Evolutionary conservation across 2,888 invertebrate species (phyloP).

Genomic region (Drosophila monieri): DNA sequence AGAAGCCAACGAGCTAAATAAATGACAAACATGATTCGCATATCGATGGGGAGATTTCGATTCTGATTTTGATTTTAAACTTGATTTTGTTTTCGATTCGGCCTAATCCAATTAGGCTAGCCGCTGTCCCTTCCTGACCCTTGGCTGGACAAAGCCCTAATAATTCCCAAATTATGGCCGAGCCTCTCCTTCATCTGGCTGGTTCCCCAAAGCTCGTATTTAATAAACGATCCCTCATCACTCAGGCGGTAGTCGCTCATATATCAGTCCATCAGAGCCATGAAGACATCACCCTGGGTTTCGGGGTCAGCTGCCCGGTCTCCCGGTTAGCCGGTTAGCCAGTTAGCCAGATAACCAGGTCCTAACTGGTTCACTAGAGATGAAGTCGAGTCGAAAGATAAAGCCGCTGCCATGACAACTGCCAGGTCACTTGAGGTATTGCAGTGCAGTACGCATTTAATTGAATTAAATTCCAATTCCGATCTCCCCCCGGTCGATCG

Average conservation of each 20-base stretch:
- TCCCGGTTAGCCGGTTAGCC: not conserved
- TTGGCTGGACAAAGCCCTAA: slow-evolving; percentile 45
- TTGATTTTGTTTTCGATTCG: slow-evolving; percentile 73
- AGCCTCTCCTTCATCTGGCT: slow-evolving; percentile 38
- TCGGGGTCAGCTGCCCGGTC: slow-evolving; percentile 64
- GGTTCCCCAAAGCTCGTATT: slow-evolving; percentile 53
- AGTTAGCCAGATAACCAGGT: not conserved
- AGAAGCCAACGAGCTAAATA: slow-evolving; percentile 40
- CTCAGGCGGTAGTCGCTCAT: slow-evolving; percentile 52
- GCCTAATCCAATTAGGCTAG: slow-evolving; percentile 73
- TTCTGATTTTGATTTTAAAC: slow-evolving; percentile 57
- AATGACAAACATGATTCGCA: slow-evolving; percentile 72
- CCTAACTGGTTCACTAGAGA: slow-evolving; percentile 50
- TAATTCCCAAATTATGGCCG: slow-evolving; percentile 67
- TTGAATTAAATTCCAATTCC: slow-evolving; percentile 82
- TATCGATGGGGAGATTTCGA: slow-evolving; percentile 44
- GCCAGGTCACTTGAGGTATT: slow-evolving; percentile 77
- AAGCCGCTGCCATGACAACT: slow-evolving; percentile 52
- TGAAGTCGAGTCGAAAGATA: slow-evolving; percentile 13
- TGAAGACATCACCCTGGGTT: slow-evolving; percentile 61
- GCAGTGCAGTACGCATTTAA: slow-evolving; percentile 81
- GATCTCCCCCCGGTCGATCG: slow-evolving; percentile 13
- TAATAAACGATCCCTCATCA: slow-evolving; percentile 76
- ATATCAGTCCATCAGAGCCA: slow-evolving; percentile 55
- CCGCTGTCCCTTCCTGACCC: slow-evolving; percentile 15